Conservation (phyloP, 2,113 vertebrate genomes). For the Python bivittatus region DNA sequence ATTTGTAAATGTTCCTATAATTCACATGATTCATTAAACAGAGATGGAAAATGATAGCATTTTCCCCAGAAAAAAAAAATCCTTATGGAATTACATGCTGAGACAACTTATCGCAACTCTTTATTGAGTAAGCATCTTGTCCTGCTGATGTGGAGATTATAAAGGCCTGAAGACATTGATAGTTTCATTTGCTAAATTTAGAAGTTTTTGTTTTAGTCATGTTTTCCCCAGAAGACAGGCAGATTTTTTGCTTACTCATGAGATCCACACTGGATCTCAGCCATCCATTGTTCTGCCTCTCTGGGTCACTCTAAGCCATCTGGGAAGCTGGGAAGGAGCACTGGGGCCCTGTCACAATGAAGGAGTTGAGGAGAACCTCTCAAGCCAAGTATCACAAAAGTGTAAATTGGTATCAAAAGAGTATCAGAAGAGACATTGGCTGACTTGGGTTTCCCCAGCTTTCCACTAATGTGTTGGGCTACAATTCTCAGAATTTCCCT, state of each 20-base stretch:
- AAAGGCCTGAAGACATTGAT: slow-evolving; percentile 53
- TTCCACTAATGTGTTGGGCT: not conserved
- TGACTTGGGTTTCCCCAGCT: not conserved
- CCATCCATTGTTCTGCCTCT: not conserved
- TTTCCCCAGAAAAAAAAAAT: slow-evolving; percentile 84
- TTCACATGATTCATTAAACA: slow-evolving; percentile 99
- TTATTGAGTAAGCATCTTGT: slow-evolving; percentile 91
- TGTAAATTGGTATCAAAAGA: not conserved
- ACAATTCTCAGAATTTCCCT: not conserved
- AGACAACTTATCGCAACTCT: slow-evolving; percentile 87
- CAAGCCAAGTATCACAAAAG: not conserved
- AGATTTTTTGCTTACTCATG: not conserved
- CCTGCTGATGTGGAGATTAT: slow-evolving; percentile 80
- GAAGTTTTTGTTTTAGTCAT: slow-evolving; percentile 19
- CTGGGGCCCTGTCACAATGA: not conserved
- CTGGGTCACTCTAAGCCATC: not conserved
- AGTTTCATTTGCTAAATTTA: slow-evolving; percentile 63
- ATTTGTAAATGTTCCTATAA: slow-evolving; percentile 99
- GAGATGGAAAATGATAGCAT: slow-evolving; percentile 95
- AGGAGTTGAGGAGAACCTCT: slow-evolving; percentile 1
- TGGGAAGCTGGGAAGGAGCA: not conserved
- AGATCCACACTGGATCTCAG: not conserved
- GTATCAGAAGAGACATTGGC: not conserved
- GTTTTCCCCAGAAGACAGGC: not conserved
- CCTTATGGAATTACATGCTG: slow-evolving; percentile 87